These are phyloP conservation scores for Sorex maritimensis DNA, from an alignment of 2,797 vertebrate species.

Conservation along the genomic window DNA sequence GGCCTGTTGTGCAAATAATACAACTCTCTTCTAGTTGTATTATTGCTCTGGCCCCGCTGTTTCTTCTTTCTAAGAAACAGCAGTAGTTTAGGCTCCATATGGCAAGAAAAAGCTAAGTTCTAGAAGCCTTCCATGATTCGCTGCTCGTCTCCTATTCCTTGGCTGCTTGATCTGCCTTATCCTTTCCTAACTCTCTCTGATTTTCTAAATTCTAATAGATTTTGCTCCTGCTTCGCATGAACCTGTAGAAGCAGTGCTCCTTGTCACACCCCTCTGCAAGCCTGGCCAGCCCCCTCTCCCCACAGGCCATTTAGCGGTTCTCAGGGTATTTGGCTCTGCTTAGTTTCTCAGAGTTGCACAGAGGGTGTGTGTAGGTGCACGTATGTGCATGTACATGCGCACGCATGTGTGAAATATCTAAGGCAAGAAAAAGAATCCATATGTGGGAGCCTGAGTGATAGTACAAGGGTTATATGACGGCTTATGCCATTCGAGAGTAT, in stretches of 20 bases:
- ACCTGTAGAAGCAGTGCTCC: neutral
- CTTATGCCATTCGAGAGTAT: no score
- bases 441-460: no score
- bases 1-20: no score
- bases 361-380: neutral
- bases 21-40: no score
- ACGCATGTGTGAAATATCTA: neutral
- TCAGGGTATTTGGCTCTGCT: neutral
- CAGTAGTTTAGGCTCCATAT: constrained; percentile 6
- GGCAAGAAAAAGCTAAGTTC: neutral
- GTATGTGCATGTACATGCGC: neutral
- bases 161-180: neutral
- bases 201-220: constrained; percentile 37
- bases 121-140: constrained; percentile 36
- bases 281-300: neutral
- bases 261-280: neutral
- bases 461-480: no score
- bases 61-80: no score
- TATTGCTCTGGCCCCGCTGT: no score
- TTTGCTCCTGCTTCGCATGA: constrained; percentile 53
- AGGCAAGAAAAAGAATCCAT: constrained; percentile 4
- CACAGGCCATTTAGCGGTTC: neutral
- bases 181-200: neutral
- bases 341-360: neutral
- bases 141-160: neutral